Evolutionary conservation across 2,888 invertebrate genomes (phyloP), one percentile per base, ranked within the genome.

Genomic region (Tetrapedia diversipes): DNA sequence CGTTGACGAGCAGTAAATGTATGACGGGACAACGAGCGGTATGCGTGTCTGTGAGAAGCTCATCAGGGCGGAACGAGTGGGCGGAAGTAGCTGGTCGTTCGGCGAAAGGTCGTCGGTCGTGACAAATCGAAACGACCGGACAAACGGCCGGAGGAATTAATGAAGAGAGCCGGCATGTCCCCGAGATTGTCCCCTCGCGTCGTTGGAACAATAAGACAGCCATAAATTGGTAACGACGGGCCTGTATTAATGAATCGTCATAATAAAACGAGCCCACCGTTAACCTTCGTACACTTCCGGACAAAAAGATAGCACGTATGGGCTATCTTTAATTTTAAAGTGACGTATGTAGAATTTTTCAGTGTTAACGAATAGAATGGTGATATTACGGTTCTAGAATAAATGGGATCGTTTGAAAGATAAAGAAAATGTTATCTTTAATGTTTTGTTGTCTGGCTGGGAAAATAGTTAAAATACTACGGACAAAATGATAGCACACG

Each of bases 91-190:
- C 10, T 2, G 60, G 34, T 63, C 61, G n/a, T 49, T 47, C 10
- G 19, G 14, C 37, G 37, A 34, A 37, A 67, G 39, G 47, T 49
- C 39, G 61, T 7, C 19, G 29, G 16, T 41, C 53, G 56, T 56
- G 70, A 71, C 47, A 47, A 69, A 69, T 71, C 70, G 39, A 41
- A 56, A 69, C 45, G 16, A 34, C 27, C 41, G 29, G 45, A 14
- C 29, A 49, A n/a, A 34, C 24, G 54, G 19, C 14, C 19, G 3
- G 19, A n/a, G 19, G 34, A n/a, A 61, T 65, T 64, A 65, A 69
- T 69, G 51, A 57, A 16, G 6, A 34, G 32, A 34, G 14, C 49
- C 32, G 1, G 19, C 34, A 27, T 16, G 53, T 65, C 29, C n/a
- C 10, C 24, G 43, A 34, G 10, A 51, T 51, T 51, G n/a, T n/a